These are phyloP conservation scores for Bombus waltoni DNA, from an alignment of 1,140 invertebrate species.

Conservation along the genomic window DNA sequence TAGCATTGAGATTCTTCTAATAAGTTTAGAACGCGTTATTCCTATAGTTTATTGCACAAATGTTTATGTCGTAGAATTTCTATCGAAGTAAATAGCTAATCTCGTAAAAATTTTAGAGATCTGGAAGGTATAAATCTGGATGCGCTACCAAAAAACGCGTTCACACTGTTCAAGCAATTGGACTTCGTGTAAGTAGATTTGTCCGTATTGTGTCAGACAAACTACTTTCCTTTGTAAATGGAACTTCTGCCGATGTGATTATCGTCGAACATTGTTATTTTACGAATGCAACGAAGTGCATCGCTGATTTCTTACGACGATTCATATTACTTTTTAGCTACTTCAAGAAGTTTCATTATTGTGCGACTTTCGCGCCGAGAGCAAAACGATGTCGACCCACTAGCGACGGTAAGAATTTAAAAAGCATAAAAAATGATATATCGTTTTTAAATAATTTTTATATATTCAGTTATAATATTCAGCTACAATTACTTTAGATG, in stretches of 20 bases:
- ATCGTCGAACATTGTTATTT: background rate
- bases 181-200: slow-evolving; percentile 81
- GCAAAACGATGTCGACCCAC: slow-evolving; percentile 86
- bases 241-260: background rate
- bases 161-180: slow-evolving; percentile 82
- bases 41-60: too few relatives aligned
- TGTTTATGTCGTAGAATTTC: too few relatives aligned
- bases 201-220: background rate
- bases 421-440: background rate
- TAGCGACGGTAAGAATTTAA: slow-evolving; percentile 85
- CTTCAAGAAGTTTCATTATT: slow-evolving; percentile 89
- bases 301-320: background rate
- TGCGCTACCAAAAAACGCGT: slow-evolving; percentile 83
- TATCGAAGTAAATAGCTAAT: background rate
- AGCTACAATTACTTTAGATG: background rate
- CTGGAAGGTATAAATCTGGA: slow-evolving; percentile 84
- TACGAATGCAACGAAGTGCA: background rate
- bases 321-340: slow-evolving; percentile 79
- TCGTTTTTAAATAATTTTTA: background rate
- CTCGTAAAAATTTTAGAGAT: slow-evolving; percentile 70
- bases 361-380: slow-evolving; percentile 85
- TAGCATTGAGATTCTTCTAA: background rate
- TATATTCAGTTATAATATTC: background rate
- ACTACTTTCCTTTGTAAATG: background rate
- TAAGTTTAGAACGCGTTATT: background rate